Conservation (phyloP, 2,888 invertebrate genomes). For the Bellardia bayeri region DNA sequence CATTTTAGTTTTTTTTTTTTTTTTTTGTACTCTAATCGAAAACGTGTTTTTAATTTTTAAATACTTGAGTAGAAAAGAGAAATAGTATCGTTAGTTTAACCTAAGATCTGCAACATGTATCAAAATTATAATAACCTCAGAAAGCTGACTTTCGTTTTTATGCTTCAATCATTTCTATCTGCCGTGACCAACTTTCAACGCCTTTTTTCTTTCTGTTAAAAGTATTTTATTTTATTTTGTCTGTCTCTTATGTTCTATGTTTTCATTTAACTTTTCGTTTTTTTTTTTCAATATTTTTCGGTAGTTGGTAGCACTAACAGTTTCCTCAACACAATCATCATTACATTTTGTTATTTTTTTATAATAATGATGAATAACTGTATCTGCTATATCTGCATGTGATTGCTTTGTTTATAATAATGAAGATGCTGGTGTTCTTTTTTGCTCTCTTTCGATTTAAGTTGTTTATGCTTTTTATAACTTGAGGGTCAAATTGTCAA, state of each 20-base stretch:
- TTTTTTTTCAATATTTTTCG: not conserved
- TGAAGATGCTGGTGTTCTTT: constrained; percentile 6
- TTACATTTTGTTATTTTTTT: constrained; percentile 21
- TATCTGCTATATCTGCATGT: constrained; percentile 34
- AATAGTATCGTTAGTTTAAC: not conserved
- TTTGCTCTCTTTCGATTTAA: constrained; percentile 15
- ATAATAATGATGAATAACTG: constrained; percentile 15
- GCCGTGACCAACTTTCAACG: constrained; percentile 14
- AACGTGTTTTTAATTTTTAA: constrained; percentile 67
- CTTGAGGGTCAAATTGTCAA: constrained; percentile 55
- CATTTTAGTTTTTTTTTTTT: constrained; percentile 23
- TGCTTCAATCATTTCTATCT: constrained; percentile 12
- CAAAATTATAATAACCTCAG: too few species aligned
- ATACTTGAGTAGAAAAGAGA: not conserved
- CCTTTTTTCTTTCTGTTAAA: constrained; percentile 31
- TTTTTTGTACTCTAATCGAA: constrained; percentile 55
- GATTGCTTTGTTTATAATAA: constrained; percentile 2
- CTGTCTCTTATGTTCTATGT: not conserved
- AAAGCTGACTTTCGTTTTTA: not conserved
- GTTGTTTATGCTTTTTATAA: constrained; percentile 30
- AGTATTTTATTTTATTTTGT: not conserved
- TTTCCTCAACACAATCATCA: constrained; percentile 26
- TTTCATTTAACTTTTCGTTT: not conserved
- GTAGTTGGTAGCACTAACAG: constrained; percentile 10
- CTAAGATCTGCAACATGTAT: too few species aligned